Conservation (phyloP, 2,888 invertebrate species). For the Didymodactylos carnosus region DNA sequence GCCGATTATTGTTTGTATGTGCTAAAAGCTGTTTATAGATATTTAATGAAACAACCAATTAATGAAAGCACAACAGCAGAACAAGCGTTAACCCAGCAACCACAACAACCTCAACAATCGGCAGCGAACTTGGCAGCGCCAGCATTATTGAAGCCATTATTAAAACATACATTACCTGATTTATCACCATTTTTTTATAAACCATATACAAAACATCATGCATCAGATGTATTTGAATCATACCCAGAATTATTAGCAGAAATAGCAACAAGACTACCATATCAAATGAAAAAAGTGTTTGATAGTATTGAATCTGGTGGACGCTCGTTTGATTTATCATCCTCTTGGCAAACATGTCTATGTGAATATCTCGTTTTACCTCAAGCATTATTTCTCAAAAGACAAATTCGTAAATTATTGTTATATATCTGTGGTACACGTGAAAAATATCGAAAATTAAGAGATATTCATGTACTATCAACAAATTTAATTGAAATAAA, state of each 20-base stretch:
- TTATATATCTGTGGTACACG: slow-evolving; percentile 80
- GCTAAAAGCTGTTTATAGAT: background rate
- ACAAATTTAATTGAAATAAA: slow-evolving; percentile 48
- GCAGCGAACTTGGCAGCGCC: background rate
- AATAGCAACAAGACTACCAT: slow-evolving; percentile 73
- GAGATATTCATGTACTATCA: slow-evolving; percentile 76
- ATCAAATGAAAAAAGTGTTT: slow-evolving; percentile 44
- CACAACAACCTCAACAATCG: background rate
- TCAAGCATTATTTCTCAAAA: slow-evolving; percentile 2
- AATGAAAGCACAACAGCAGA: background rate
- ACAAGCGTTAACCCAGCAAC: background rate
- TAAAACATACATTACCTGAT: slow-evolving; percentile 53
- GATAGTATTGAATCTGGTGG: slow-evolving; percentile 15
- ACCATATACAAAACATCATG: slow-evolving; percentile 74
- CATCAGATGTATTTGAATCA: slow-evolving; percentile 73
- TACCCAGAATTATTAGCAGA: slow-evolving; percentile 84
- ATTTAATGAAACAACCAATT: background rate
- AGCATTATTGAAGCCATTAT: background rate
- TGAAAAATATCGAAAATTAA: slow-evolving; percentile 74
- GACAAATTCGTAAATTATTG: slow-evolving; percentile 40
- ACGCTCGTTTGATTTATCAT: background rate
- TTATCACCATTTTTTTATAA: slow-evolving; percentile 72
- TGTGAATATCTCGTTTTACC: slow-evolving; percentile 8
- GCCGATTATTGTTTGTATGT: background rate
- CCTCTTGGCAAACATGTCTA: slow-evolving; percentile 1